Base-by-base conservation (phyloP, 2,888 invertebrate species). In the Argynnis bischoffii region DNA sequence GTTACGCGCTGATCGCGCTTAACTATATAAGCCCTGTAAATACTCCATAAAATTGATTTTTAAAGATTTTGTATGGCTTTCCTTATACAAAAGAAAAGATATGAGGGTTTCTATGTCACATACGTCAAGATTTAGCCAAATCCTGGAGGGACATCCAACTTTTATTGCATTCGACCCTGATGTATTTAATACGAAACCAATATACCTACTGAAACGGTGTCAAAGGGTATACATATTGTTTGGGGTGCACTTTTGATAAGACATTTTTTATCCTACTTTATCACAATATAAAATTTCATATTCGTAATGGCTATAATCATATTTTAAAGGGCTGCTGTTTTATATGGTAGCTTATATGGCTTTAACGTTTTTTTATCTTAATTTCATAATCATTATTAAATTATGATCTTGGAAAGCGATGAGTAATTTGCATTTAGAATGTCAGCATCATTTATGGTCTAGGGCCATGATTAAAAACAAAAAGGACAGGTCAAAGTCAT, bases 81-180 rank as follows among this genome's bases (percentile, higher is more conserved):
- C 86, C 88, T 88, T 83, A 81, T 78, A 69, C 72, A 76, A 81
- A 86, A 86, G 85, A 80, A 83, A 86, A 81, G 79, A 84, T 81
- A 82, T 83, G 83, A 88, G 87, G 88, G 87, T 90, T 88, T 83
- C 80, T 26, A 76, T 84, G 90, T 89, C 92, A 86, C 92, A 90
- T 92, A 86, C 81, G 87, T 91, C 90, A 90, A 88, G 86, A 88
- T 90, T 90, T 88, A 85, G 81, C 83, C 85, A 90, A 90, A 92
- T 90, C 90, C 90, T 83, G 80, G 78, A 75, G 88, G 90, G 89
- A 86, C 84, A 80, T 85, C 82, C 87, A 83, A 87, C 88, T 90
- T 89, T 92, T 92, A 92, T 92, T 92, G 87, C 88, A 76, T 83
- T 85, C 83, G 81, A 81, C 84, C 86, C 86, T 91, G 90, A 91